phyloP scores from a whole-genome alignment of 2,797 vertebrate genomes.

The Tarsius wallacei region DNA sequence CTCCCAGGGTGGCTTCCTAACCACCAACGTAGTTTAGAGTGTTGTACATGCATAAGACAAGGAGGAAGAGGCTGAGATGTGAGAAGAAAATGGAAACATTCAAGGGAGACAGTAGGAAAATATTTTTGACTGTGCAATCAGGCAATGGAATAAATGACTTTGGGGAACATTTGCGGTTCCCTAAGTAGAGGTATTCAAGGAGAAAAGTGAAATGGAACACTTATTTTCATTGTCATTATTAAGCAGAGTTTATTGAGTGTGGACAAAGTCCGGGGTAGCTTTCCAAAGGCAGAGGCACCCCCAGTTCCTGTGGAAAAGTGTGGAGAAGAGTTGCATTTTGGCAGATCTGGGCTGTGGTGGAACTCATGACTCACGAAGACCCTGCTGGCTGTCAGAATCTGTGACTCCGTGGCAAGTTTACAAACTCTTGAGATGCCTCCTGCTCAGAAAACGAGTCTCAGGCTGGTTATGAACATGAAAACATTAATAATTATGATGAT shows the following conservation, averaged over 20 bases:
- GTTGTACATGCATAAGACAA: neutral
- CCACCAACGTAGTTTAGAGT: neutral
- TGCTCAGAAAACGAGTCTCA: slow-evolving; percentile 5
- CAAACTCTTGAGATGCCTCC: neutral
- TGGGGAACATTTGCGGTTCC: slow-evolving; percentile 36
- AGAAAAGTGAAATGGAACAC: slow-evolving; percentile 59
- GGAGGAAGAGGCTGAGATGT: neutral
- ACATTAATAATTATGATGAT: neutral
- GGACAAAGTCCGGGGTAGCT: neutral
- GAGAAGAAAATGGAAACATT: slow-evolving; percentile 66
- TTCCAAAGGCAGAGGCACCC: slow-evolving; percentile 6
- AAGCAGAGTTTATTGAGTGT: slow-evolving; percentile 27
- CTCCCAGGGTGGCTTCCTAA: neutral
- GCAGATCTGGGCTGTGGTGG: neutral
- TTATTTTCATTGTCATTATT: slow-evolving; percentile 26
- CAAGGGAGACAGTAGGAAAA: slow-evolving; percentile 51
- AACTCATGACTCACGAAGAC: slow-evolving; percentile 1
- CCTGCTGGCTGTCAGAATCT: neutral
- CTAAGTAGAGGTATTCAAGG: slow-evolving; percentile 54
- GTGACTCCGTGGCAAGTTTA: neutral
- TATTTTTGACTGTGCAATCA: neutral
- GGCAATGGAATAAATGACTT: slow-evolving; percentile 70
- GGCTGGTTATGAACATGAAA: neutral
- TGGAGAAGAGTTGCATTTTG: neutral
- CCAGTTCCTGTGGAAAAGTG: slow-evolving; percentile 45